Percentiles rank a stretch among this genome's conserved stretches.
These are phyloP conservation scores for Dryoscopus gambensis DNA, from an alignment of 2,113 vertebrate species.

Conservation along the genomic window DNA sequence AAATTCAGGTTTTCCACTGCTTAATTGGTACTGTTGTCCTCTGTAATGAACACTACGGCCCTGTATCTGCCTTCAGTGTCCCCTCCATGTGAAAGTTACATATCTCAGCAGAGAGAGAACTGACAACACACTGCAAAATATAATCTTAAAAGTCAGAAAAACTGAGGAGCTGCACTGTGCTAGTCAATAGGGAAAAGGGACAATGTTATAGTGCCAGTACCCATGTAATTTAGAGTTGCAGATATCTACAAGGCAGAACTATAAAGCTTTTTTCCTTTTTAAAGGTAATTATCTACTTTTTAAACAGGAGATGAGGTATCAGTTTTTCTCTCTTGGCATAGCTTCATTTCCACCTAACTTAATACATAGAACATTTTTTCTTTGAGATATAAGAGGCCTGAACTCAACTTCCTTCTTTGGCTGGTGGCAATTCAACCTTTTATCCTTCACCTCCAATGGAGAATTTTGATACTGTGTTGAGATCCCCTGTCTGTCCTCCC, in stretches of 20 bases:
- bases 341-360: not conserved
- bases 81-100: not conserved
- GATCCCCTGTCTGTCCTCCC: not conserved
- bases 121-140: not conserved
- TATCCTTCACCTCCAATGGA: not conserved
- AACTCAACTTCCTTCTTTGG: not conserved
- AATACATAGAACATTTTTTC: not conserved
- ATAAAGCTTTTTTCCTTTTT: not conserved
- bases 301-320: not conserved
- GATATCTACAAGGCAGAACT: not conserved
- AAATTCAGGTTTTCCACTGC: not conserved
- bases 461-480: not conserved
- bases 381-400: not conserved
- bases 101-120: not conserved
- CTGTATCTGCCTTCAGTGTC: fast-evolving
- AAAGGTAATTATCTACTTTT: not conserved
- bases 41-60: not conserved
- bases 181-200: not conserved
- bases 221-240: not conserved
- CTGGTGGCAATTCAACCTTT: not conserved
- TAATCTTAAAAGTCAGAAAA: not conserved
- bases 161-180: not conserved
- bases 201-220: not conserved
- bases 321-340: not conserved
- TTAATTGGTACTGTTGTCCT: no score